Percentiles rank a stretch among this genome's conserved stretches.
phyloP scores from a whole-genome alignment of 2,797 vertebrate species.

The Enteromius unitaeniatus region DNA sequence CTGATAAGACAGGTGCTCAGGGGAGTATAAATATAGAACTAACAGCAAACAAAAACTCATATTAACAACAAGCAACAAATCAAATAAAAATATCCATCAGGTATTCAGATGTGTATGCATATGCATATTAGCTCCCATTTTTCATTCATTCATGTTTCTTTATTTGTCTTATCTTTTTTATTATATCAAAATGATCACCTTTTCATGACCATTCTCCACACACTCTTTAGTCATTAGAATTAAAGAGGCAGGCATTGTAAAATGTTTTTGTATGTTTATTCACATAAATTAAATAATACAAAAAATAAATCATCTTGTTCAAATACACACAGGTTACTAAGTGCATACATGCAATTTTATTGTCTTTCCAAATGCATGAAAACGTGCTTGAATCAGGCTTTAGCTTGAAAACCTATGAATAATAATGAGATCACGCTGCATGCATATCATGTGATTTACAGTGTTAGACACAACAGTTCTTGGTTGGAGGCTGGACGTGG shows the following conservation, averaged over 20 bases:
- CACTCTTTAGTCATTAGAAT: background rate
- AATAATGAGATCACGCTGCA: background rate
- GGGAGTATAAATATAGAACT: conserved; percentile 12
- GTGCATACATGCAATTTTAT: background rate
- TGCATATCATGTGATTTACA: background rate
- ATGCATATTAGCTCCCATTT: background rate
- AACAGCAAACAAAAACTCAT: background rate
- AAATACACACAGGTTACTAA: background rate
- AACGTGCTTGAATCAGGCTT: background rate
- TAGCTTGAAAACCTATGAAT: background rate
- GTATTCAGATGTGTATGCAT: background rate
- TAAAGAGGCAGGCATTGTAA: background rate
- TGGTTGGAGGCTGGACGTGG: background rate
- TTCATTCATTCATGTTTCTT: background rate
- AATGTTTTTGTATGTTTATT: background rate
- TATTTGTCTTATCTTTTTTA: background rate
- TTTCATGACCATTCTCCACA: background rate
- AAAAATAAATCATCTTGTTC: background rate
- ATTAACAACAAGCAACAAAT: background rate
- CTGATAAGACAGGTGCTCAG: background rate
- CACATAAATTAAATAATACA: background rate
- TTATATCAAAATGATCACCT: background rate
- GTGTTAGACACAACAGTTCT: background rate
- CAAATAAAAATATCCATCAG: background rate
- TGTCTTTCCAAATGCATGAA: background rate